Evolutionary conservation across 2,888 invertebrate genomes (phyloP).

Genomic region (Zygothrica quintamaculata): DNA sequence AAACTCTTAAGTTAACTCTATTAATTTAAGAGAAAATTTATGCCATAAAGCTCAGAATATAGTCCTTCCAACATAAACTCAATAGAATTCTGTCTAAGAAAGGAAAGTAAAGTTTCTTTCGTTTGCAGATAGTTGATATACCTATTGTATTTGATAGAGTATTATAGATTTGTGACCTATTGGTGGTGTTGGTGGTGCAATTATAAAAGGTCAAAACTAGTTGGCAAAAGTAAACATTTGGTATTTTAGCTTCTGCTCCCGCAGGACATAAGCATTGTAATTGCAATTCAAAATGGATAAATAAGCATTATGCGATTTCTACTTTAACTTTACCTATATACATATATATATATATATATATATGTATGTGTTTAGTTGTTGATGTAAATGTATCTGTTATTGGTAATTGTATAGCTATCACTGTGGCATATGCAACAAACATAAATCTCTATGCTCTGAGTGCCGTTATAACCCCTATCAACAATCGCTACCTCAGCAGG

Average conservation of each 20-base stretch:
- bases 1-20: no score
- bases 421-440: constrained; percentile 68
- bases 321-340: constrained; percentile 19
- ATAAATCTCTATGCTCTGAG: constrained; percentile 57
- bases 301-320: constrained; percentile 37
- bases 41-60: no score
- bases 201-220: constrained; percentile 68
- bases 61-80: no score
- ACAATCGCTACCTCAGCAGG: constrained; percentile 31
- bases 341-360: constrained; percentile 29
- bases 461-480: neutral
- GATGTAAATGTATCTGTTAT: constrained; percentile 50
- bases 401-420: constrained; percentile 63
- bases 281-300: constrained; percentile 41
- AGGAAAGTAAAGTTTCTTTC: no score
- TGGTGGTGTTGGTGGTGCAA: constrained; percentile 33
- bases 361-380: constrained; percentile 1
- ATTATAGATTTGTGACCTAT: constrained; percentile 7
- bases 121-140: neutral
- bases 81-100: no score
- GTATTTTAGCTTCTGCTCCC: constrained; percentile 71
- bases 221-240: constrained; percentile 72
- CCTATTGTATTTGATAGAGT: constrained; percentile 13
- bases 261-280: constrained; percentile 62
- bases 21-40: no score